Evolutionary conservation across 92 coral and sea anemone genomes (phyloP).

Genomic region (Nematostella vectensis): DNA sequence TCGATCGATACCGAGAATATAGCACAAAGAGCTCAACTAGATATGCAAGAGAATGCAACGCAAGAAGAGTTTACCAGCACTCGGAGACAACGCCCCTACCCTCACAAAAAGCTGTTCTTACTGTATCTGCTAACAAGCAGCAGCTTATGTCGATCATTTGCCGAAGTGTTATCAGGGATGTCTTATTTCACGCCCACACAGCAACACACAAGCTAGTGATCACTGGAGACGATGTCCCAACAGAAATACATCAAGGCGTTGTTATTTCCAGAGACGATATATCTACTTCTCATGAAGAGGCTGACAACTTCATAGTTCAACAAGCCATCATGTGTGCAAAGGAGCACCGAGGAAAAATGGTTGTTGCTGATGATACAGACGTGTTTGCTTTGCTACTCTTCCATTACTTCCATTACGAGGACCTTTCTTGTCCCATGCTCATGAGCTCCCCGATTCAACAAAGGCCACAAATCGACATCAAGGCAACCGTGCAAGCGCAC

Average conservation of each 20-base stretch:
- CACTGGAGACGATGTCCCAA: slow-evolving; percentile 35
- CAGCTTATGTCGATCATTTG: slow-evolving; percentile 49
- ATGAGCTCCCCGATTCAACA: slow-evolving; percentile 50
- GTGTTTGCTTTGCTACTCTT: slow-evolving; percentile 51
- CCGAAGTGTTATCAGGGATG: slow-evolving; percentile 23
- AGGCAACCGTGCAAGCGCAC: slow-evolving; percentile 47
- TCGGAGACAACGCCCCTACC: slow-evolving; percentile 40
- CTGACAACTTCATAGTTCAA: slow-evolving; percentile 48
- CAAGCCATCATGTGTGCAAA: slow-evolving; percentile 62
- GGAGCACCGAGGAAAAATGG: slow-evolving; percentile 25
- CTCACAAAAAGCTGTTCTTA: slow-evolving; percentile 51
- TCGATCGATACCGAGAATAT: slow-evolving; percentile 49
- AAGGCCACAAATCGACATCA: slow-evolving; percentile 48
- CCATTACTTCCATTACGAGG: slow-evolving; percentile 45
- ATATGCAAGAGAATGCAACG: slow-evolving; percentile 32
- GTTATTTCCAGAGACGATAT: slow-evolving; percentile 44
- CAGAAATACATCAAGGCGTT: slow-evolving; percentile 51
- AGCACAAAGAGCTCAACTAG: slow-evolving; percentile 52
- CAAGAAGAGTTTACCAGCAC: slow-evolving; percentile 35
- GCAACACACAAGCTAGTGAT: slow-evolving; percentile 29
- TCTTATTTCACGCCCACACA: slow-evolving; percentile 33
- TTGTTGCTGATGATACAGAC: slow-evolving; percentile 66
- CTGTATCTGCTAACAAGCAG: slow-evolving; percentile 41
- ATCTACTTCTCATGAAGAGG: slow-evolving; percentile 56
- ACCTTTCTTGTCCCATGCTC: slow-evolving; percentile 38